phyloP scores from a whole-genome alignment of 2,888 invertebrate genomes.

The Phortica magna region DNA sequence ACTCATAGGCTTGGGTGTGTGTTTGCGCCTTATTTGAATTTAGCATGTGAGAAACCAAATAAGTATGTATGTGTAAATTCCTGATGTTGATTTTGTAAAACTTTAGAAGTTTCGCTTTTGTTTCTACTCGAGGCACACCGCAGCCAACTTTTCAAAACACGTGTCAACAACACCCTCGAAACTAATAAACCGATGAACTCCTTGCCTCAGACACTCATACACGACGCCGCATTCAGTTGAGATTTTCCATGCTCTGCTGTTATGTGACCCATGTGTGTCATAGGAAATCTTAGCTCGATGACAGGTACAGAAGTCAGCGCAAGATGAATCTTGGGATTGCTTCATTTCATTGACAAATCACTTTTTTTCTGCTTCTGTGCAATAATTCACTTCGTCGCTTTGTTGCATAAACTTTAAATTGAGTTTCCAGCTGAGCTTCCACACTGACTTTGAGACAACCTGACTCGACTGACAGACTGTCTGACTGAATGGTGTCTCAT shows the following conservation, averaged over 20 bases:
- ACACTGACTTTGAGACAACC: neutral
- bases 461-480: neutral
- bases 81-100: neutral
- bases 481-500: neutral
- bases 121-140: neutral
- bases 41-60: neutral
- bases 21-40: no score
- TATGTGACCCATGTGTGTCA: constrained; percentile 26
- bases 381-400: neutral
- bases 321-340: neutral
- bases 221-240: neutral
- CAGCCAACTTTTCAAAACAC: neutral
- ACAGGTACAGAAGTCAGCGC: neutral
- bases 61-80: neutral
- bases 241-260: neutral
- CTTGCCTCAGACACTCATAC: neutral
- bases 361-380: no score
- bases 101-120: neutral
- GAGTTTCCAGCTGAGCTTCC: constrained; percentile 21
- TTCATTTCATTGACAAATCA: constrained; percentile 17
- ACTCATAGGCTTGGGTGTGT: neutral
- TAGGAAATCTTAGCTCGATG: neutral
- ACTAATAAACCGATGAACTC: neutral
- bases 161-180: neutral
- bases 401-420: constrained; percentile 29